Evolutionary conservation across 2,797 vertebrate species (phyloP).

Genomic region (Lepilemur septentrionalis): DNA sequence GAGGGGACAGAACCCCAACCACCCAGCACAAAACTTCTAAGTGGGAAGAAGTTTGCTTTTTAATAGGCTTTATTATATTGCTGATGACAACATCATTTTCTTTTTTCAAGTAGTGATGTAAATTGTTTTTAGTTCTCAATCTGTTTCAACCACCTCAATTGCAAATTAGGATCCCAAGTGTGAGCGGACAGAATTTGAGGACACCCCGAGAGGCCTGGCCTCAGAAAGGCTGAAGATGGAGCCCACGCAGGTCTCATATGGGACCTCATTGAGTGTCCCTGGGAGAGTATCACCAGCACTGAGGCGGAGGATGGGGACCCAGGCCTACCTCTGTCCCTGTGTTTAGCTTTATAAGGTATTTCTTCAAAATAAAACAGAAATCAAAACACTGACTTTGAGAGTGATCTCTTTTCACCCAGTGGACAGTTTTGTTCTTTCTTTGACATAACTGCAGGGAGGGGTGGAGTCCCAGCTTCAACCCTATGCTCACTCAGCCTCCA

Average conservation of each 20-base stretch:
- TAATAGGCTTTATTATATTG: slow-evolving; percentile 10
- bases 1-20: neutral
- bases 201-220: neutral
- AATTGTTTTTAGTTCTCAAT: slow-evolving; percentile 25
- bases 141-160: neutral
- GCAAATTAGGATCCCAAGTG: neutral
- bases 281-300: accelerated
- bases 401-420: neutral
- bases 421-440: neutral
- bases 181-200: neutral
- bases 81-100: neutral
- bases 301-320: accelerated
- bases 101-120: neutral
- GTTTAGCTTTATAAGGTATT: neutral
- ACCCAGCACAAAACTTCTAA: neutral
- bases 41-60: neutral
- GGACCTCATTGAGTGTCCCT: neutral
- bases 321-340: neutral
- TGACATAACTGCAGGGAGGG: neutral
- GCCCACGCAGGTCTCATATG: neutral
- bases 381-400: neutral
- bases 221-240: neutral
- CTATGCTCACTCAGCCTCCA: neutral
- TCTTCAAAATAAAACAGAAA: neutral
- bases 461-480: neutral